Evolutionary conservation across 2,113 vertebrate genomes (phyloP), one percentile per base, ranked within the genome.

Genomic region (Myrmophylax atrothorax): DNA sequence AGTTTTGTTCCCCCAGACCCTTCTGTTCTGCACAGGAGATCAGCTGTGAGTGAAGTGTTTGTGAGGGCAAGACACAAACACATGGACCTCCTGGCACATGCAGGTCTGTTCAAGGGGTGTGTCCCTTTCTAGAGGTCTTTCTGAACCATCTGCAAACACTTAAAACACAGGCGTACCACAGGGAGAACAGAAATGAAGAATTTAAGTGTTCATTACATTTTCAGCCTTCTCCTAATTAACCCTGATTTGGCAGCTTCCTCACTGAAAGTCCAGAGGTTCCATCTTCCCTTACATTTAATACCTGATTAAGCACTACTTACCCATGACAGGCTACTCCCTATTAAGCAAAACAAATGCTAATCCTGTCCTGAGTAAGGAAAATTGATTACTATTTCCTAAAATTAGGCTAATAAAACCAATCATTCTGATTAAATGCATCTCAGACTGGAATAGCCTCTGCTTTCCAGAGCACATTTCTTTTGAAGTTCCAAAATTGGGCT

Each of bases 231-330:
- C 50, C 69, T 84, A 92, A 90, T 93, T 95, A 91, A 96, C 83
- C 75, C 83, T 49, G 31, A 91, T 75, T 80, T 90, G 82, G 87
- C 94, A 95, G 74, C 76, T 95, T 76, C 62, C 75, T 67, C 52
- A 46, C 35, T 26, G 26, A 1, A 92, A 94, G 82, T 88, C 74
- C 89, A 89, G 78, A 81, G 68, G 59, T 87, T 95, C 87, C 49
- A 47, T 80, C 73, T 63, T 81, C 75, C 72, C n/a, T 81, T 53
- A 76, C 44, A 82, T 92, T 89, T 93, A 94, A 91, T 18, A 94
- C 47, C 66, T 47, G 44, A 94, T 94, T 93, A 96, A 97, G 62
- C 58, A 92, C 75, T 46, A 70, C 70, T 95, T 93, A 94, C 11
- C 72, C 25, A 2, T 38, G 53, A 69, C 66, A 70, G 63, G 50